phyloP scores from a whole-genome alignment of 2,113 vertebrate species.

The Elgaria multicarinata region DNA sequence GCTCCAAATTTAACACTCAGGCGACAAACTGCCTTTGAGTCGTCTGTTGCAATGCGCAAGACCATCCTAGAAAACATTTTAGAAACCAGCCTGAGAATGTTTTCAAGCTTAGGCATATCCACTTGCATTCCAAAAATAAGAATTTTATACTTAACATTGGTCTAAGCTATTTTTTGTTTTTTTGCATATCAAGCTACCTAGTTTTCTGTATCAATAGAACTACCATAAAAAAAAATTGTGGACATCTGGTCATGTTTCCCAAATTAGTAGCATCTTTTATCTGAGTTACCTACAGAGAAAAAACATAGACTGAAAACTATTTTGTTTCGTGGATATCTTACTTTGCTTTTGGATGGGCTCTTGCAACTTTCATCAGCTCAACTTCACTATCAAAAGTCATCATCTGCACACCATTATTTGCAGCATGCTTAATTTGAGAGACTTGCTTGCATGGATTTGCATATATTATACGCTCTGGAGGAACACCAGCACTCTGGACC shows the following conservation, averaged over 20 bases:
- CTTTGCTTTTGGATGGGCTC: slow-evolving; percentile 93
- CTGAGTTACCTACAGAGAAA: neutral
- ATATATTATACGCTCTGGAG: slow-evolving; percentile 93
- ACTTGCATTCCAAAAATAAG: neutral
- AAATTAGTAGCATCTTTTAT: neutral
- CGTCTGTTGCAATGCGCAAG: slow-evolving; percentile 95
- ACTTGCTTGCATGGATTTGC: slow-evolving; percentile 98
- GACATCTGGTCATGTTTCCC: neutral
- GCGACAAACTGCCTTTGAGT: slow-evolving; percentile 94
- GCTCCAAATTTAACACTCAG: slow-evolving; percentile 98
- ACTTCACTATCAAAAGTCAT: slow-evolving; percentile 99
- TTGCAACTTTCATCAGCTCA: slow-evolving; percentile 94
- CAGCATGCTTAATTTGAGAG: slow-evolving; percentile 97
- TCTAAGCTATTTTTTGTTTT: neutral
- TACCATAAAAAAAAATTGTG: neutral
- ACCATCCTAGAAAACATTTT: slow-evolving; percentile 82
- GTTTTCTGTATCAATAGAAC: neutral
- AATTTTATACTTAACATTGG: neutral
- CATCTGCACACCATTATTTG: slow-evolving; percentile 92
- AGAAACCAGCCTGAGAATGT: neutral
- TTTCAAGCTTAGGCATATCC: neutral
- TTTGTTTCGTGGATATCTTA: slow-evolving; percentile 72
- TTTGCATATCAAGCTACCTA: neutral
- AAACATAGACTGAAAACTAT: neutral
- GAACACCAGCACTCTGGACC: slow-evolving; percentile 91